Conservation (phyloP, 2,113 vertebrate genomes). For the Pygoscelis adeliae region DNA sequence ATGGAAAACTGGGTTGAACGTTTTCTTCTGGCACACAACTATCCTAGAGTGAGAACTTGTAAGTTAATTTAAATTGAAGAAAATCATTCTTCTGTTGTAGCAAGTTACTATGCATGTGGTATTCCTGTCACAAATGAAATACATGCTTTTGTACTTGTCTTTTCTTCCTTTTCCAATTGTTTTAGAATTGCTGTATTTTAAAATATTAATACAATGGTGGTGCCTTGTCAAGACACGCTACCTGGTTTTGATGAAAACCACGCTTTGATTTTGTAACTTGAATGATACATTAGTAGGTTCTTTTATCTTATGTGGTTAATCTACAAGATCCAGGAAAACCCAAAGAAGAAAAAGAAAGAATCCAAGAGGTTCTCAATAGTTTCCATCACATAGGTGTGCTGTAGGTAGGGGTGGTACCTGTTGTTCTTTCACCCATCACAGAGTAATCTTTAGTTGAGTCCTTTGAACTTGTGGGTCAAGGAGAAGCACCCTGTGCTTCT, state of each 20-base stretch:
- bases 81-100: background rate
- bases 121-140: background rate
- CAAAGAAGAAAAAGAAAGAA: background rate
- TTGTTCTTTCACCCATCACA: background rate
- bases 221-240: background rate
- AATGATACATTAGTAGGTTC: background rate
- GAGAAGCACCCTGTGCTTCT: background rate
- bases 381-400: background rate
- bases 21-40: slow-evolving; percentile 98
- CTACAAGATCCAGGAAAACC: background rate
- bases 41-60: slow-evolving; percentile 98
- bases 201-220: background rate
- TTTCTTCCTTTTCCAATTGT: background rate
- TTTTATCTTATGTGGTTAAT: background rate
- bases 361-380: background rate
- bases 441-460: background rate
- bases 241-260: background rate
- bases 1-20: slow-evolving; percentile 99
- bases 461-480: background rate
- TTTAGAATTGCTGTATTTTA: background rate
- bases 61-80: slow-evolving; percentile 63
- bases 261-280: background rate
- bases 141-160: background rate
- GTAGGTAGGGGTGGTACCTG: background rate
- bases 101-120: background rate